phyloP scores from a whole-genome alignment of 2,888 invertebrate genomes.

The Diaphora mendica region DNA sequence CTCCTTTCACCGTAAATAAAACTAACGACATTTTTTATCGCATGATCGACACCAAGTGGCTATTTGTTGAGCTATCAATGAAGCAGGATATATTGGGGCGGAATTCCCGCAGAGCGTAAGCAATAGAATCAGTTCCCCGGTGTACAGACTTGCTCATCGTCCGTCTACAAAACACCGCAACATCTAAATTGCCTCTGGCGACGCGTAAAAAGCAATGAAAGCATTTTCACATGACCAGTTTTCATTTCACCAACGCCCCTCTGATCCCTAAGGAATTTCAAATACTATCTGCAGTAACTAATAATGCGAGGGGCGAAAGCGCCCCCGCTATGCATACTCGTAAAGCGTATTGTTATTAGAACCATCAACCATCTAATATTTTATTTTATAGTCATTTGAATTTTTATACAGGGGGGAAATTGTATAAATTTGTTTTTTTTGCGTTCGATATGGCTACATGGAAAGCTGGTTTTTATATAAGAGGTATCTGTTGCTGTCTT shows the following conservation, averaged over 20 bases:
- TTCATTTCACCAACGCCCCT: slow-evolving; percentile 79
- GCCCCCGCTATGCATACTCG: slow-evolving; percentile 63
- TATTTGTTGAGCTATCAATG: slow-evolving; percentile 62
- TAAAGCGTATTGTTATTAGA: slow-evolving; percentile 63
- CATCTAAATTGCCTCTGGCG: slow-evolving; percentile 82
- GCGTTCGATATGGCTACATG: background rate
- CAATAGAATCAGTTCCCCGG: slow-evolving; percentile 66
- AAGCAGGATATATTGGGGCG: slow-evolving; percentile 59
- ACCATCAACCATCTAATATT: slow-evolving; percentile 57
- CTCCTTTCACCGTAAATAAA: background rate
- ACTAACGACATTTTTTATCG: slow-evolving; percentile 12
- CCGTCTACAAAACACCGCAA: slow-evolving; percentile 74
- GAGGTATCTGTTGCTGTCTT: background rate
- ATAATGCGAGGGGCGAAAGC: slow-evolving; percentile 71
- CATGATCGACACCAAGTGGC: slow-evolving; percentile 47
- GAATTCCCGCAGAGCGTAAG: slow-evolving; percentile 68
- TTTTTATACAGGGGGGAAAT: slow-evolving; percentile 42
- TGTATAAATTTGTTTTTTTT: slow-evolving; percentile 10
- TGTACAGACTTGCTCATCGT: slow-evolving; percentile 53
- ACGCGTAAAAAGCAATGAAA: slow-evolving; percentile 84
- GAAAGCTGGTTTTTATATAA: background rate
- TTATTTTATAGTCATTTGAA: slow-evolving; percentile 52
- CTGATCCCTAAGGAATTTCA: slow-evolving; percentile 80
- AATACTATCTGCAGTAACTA: slow-evolving; percentile 81
- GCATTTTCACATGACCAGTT: slow-evolving; percentile 84